phyloP scores from a whole-genome alignment of 2,797 vertebrate species.

The Brachyrhaphis roseni region DNA sequence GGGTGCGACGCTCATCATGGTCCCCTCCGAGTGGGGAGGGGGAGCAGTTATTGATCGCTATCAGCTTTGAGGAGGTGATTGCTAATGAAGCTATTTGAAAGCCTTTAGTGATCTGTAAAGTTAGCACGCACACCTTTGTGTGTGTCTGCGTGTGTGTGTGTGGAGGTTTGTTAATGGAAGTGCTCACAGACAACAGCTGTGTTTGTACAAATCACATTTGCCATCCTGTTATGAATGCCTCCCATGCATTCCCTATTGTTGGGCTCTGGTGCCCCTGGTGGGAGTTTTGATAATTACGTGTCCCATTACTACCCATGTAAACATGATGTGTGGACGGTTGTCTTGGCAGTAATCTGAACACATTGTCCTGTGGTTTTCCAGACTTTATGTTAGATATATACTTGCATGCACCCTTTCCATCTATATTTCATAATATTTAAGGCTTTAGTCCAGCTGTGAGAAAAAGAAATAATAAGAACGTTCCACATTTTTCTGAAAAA shows the following conservation, averaged over 20 bases:
- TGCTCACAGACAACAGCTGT: conserved; percentile 40
- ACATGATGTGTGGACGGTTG: conserved; percentile 1
- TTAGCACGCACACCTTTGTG: conserved; percentile 18
- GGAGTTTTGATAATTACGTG: conserved; percentile 22
- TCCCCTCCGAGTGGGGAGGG: conserved; percentile 43
- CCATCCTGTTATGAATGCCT: conserved; percentile 23
- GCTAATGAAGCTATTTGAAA: conserved; percentile 81
- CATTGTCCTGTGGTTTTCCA: background rate
- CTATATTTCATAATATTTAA: background rate
- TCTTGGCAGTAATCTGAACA: conserved; percentile 8
- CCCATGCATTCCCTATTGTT: conserved; percentile 2
- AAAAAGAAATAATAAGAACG: background rate
- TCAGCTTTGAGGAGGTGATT: conserved; percentile 79
- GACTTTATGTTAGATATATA: background rate
- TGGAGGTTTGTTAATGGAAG: conserved; percentile 25
- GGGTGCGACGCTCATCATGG: conserved; percentile 72
- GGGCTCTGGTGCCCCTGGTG: conserved; percentile 64
- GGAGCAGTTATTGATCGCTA: conserved; percentile 77
- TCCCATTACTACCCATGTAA: background rate
- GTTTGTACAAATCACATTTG: conserved; percentile 28
- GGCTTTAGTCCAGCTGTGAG: background rate
- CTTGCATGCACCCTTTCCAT: background rate
- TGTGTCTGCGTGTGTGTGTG: conserved; percentile 28
- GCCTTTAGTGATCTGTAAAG: conserved; percentile 64
- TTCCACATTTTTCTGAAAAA: background rate